Evolutionary conservation across 2,797 vertebrate species (phyloP), one percentile per base, ranked within the genome.

Genomic region (Anomalospiza imberbis): DNA sequence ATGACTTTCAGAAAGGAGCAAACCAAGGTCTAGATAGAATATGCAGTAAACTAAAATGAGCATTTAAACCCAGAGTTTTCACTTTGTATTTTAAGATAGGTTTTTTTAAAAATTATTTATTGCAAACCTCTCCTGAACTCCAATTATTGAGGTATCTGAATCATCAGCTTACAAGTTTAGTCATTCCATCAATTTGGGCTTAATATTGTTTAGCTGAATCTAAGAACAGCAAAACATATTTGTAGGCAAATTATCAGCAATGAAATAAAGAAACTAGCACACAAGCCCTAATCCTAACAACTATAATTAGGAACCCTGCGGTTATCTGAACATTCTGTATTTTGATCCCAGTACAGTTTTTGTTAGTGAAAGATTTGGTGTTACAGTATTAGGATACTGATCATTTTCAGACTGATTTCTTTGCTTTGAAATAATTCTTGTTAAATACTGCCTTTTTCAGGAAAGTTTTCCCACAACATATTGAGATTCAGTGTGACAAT

Each of bases 141-240:
- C 22, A 28, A 82, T 74, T 31, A 68, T 2, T 62, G 57, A 61
- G 26, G 12, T 42, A 40, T 83, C 61, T 94, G 91, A 95, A 58
- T 94, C 89, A 91, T 81, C 66, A 72, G 17, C 18, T 91, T 83
- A 75, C 55, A 87, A 77, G 13, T 11, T 93, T 92, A 95, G 50
- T 95, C 84, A 95, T 77, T 94, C 61, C 40, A 68, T 91, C 88
- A 91, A 91, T 93, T 88, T 91, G 40, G 29, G 28, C 45, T 93
- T 83, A 19, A 83, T 75, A 80, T 63, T 17, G 9, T 91, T 80
- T 54, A 83, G 72, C 28, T 2, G 51, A 85, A 88, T 51, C 18
- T 75, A 58, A 7, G 13, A 70, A 83, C 72, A 83, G 42, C 79
- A 80, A 92, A 93, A 70, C 14, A 40, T 53, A 91, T 70, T 92